A percentile compares a stretch with the other conserved stretches of the same genome.
phyloP scores from a whole-genome alignment of 2,797 vertebrate species.

The Morelia viridis region DNA sequence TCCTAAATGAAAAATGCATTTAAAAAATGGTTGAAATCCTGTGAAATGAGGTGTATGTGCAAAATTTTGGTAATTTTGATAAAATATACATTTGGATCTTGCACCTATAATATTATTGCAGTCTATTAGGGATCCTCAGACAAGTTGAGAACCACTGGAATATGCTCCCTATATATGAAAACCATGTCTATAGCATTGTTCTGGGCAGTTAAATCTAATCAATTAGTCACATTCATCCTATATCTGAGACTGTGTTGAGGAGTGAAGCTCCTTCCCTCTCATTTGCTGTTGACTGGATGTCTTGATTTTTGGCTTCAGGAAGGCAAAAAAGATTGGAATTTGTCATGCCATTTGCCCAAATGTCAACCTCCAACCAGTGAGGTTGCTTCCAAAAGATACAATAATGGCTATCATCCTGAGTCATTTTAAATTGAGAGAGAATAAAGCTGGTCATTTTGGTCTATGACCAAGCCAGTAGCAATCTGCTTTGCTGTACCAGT shows the following conservation, averaged over 20 bases:
- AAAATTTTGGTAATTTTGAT: neutral
- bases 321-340: neutral
- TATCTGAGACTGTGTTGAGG: neutral
- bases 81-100: neutral
- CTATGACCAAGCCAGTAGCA: neutral
- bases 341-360: neutral
- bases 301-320: neutral
- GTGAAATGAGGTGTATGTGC: neutral
- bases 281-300: neutral
- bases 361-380: neutral
- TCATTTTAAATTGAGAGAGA: neutral
- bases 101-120: neutral
- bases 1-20: no score
- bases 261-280: neutral
- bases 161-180: neutral
- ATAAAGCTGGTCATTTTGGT: neutral
- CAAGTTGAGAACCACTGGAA: neutral
- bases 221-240: neutral
- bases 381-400: neutral
- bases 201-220: no score
- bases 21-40: no score
- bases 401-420: neutral
- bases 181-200: neutral
- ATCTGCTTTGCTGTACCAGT: neutral
- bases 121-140: neutral